phyloP scores from a whole-genome alignment of 2,113 vertebrate genomes.

The Lonchura striata region DNA sequence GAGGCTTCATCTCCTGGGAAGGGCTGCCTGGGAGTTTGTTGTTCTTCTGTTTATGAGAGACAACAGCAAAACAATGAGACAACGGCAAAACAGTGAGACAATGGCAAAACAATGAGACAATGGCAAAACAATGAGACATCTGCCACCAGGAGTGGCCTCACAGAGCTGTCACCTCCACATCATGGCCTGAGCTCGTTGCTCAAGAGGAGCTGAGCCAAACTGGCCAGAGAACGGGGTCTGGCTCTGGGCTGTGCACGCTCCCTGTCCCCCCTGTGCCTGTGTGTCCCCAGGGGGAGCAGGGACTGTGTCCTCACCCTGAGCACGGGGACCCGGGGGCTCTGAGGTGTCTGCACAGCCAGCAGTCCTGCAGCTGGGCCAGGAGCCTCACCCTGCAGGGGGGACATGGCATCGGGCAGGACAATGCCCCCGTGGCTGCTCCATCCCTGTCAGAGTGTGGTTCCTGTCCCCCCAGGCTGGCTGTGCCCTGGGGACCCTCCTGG shows the following conservation, averaged over 20 bases:
- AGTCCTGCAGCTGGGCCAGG: background rate
- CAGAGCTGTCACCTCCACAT: background rate
- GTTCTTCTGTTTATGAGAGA: background rate
- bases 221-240: background rate
- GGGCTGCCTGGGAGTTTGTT: background rate
- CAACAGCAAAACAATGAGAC: background rate
- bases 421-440: background rate
- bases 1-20: background rate
- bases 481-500: background rate
- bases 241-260: rapidly evolving
- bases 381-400: background rate
- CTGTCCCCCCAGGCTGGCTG: background rate
- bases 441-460: rapidly evolving
- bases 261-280: background rate
- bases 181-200: background rate
- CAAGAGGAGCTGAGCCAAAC: background rate
- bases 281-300: background rate
- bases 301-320: background rate
- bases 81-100: background rate
- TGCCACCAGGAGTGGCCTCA: background rate
- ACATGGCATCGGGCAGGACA: background rate
- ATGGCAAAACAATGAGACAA: background rate
- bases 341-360: rapidly evolving
- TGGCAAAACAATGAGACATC: background rate
- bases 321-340: background rate